Evolutionary conservation across 2,888 invertebrate species (phyloP).

Genomic region (Cheilosia pagana): DNA sequence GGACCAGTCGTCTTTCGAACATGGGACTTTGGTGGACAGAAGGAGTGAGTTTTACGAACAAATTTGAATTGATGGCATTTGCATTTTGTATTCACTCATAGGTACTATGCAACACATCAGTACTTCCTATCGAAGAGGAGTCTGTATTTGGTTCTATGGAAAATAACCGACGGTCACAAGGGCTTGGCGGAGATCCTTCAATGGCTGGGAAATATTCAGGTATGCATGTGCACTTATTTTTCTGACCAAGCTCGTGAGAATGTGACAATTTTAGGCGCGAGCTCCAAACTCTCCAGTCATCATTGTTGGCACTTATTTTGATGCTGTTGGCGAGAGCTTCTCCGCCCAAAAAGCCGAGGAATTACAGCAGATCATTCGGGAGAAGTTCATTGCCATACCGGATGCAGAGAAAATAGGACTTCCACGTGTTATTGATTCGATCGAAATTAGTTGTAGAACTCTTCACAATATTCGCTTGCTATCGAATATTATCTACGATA

Average conservation of each 20-base stretch:
- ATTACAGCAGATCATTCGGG: conserved; percentile 93
- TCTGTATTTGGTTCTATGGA: conserved; percentile 97
- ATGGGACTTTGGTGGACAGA: conserved; percentile 99
- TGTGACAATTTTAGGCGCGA: conserved; percentile 85
- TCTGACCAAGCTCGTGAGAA: not conserved
- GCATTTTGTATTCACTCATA: conserved; percentile 77
- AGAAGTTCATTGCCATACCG: conserved; percentile 94
- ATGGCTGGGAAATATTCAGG: conserved; percentile 97
- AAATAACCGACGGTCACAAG: conserved; percentile 94
- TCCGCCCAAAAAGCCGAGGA: conserved; percentile 86
- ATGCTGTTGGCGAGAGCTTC: conserved; percentile 87
- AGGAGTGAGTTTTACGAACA: conserved; percentile 87
- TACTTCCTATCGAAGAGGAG: conserved; percentile 98
- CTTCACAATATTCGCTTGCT: conserved; percentile 94
- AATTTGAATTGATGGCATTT: not conserved
- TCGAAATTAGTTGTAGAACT: conserved; percentile 94
- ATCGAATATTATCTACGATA: conserved; percentile 96
- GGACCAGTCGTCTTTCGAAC: conserved; percentile 96
- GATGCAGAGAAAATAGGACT: conserved; percentile 98
- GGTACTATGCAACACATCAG: conserved; percentile 98
- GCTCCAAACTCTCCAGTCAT: conserved; percentile 98
- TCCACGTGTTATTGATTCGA: conserved; percentile 95
- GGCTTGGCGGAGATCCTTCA: conserved; percentile 95
- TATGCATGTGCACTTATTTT: conserved; percentile 25
- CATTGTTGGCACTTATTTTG: conserved; percentile 98